Evolutionary conservation across 2,888 invertebrate species (phyloP), one percentile per base, ranked within the genome.

Genomic region (Oxystoma pomonae): DNA sequence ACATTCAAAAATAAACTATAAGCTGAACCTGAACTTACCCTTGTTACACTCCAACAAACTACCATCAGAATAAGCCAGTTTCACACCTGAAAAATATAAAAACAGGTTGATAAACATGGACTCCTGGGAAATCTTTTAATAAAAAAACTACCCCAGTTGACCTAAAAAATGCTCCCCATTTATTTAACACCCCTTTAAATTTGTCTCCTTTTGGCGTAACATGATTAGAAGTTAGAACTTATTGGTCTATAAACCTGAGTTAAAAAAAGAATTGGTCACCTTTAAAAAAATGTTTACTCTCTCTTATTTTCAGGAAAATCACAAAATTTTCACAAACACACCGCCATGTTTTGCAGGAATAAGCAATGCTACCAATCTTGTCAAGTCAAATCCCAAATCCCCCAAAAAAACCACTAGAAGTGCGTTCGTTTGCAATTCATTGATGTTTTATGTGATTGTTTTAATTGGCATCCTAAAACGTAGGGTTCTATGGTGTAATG

Each of bases 401-500:
- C 35, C 35, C 12, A 35, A 35, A 35, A 35, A 35, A 35, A 35
- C 3, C 3, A 35, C 35, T 35, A 35, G 12, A 35, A 35, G 35
- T 35, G 35, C 5, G n/a, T n/a, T n/a, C n/a, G n/a, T n/a, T n/a
- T n/a, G n/a, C n/a, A n/a, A n/a, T n/a, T n/a, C n/a, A n/a, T n/a
- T n/a, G n/a, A n/a, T n/a, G n/a, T n/a, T n/a, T n/a, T n/a, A n/a
- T n/a, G n/a, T n/a, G n/a, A n/a, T n/a, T n/a, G n/a, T n/a, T n/a
- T n/a, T n/a, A n/a, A n/a, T n/a, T n/a, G n/a, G n/a, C n/a, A n/a
- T 35, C 12, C 12, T 12, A 35, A 3, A 35, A 35, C 12, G 35
- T 35, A 12, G 12, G 74, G 73, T 74, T 71, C 74, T 72, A 73
- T 74, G 74, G 74, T 74, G 73, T 88, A 88, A 88, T 84, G 87